Percentiles rank a stretch among this genome's conserved stretches.
These are phyloP conservation scores for Nymphalis io DNA, from an alignment of 1,140 invertebrate genomes.

Conservation along the genomic window DNA sequence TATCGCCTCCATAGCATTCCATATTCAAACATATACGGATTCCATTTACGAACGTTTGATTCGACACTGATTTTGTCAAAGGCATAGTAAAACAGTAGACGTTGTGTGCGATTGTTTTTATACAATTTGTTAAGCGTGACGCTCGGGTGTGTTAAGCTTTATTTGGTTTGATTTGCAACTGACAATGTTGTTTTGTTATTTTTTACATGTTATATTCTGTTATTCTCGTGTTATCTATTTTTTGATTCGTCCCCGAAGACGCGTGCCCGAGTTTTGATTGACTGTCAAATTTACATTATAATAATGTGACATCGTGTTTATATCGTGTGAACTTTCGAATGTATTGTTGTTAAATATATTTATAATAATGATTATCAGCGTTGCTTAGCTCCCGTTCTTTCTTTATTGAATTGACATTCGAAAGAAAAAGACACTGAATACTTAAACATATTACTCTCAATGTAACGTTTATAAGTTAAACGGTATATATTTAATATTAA, in stretches of 20 bases:
- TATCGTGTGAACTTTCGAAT: constrained; percentile 57
- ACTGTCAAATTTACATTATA: constrained; percentile 77
- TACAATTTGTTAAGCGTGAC: constrained; percentile 69
- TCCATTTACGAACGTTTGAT: constrained; percentile 71
- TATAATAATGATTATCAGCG: too few species aligned
- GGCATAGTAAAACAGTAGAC: constrained; percentile 69
- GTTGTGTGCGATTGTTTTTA: constrained; percentile 71
- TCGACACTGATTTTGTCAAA: constrained; percentile 76
- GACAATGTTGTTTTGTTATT: constrained; percentile 62
- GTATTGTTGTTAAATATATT: background rate
- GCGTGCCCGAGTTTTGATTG: constrained; percentile 73
- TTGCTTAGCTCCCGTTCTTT: too few species aligned
- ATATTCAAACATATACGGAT: constrained; percentile 51
- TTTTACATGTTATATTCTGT: constrained; percentile 55
- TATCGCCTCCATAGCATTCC: constrained; percentile 44
- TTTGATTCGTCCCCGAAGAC: constrained; percentile 46
- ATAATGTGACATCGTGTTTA: constrained; percentile 49
- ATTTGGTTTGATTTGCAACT: constrained; percentile 73
- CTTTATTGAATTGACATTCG: too few species aligned
- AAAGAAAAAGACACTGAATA: too few species aligned
- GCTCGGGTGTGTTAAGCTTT: constrained; percentile 58
- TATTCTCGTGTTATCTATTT: constrained; percentile 65
- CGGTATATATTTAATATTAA: too few species aligned
- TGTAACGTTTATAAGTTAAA: too few species aligned
- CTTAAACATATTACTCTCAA: too few species aligned